Base-by-base conservation (phyloP, 2,113 vertebrate genomes). In the Plecotus auritus region DNA sequence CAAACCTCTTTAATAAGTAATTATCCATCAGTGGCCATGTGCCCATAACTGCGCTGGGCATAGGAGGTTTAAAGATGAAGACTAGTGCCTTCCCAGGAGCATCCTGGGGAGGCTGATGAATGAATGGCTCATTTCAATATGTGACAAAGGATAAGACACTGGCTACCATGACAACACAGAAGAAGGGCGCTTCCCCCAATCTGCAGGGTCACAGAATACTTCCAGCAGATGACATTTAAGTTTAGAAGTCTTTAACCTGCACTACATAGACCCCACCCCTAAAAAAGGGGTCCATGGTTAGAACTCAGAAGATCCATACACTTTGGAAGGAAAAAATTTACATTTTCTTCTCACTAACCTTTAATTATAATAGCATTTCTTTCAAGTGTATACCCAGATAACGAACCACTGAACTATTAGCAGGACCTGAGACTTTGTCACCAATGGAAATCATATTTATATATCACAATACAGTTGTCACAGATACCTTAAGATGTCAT, bases 1-100 rank as follows among this genome's bases (percentile, higher is more conserved):
- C 5, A 45, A 20, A 61, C 73, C 47, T 95, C 37, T 70, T 96
- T 54, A 93, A 49, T 88, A 93, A 91, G 35, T n/a, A 78, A 80
- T 78, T 83, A 86, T 35, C 35, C 40, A 77, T 59, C 81, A 80
- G 8, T 42, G 70, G 59, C 42, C 78, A 20, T 42, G 86, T 23
- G 66, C 47, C 83, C 47, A 0, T 84, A 72, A 87, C 69, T 81
- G 23, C 14, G 30, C 47, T 66, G 67, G 72, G 47, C 73, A 85
- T 11, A 54, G 64, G 51, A 54, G 40, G 78, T 11, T 26, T 76
- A 73, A 81, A 85, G 85, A 74, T 42, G 77, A 84, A 92, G 45
- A 92, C 82, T 26, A 76, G 23, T 40, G 12, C 45, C 28, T 70
- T 74, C 69, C 59, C 14, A 26, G 85, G 26, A 78, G 12, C 26